Evolutionary conservation across 2,888 invertebrate genomes (phyloP), one percentile per base, ranked within the genome.

Genomic region (Mythimna vitellina): DNA sequence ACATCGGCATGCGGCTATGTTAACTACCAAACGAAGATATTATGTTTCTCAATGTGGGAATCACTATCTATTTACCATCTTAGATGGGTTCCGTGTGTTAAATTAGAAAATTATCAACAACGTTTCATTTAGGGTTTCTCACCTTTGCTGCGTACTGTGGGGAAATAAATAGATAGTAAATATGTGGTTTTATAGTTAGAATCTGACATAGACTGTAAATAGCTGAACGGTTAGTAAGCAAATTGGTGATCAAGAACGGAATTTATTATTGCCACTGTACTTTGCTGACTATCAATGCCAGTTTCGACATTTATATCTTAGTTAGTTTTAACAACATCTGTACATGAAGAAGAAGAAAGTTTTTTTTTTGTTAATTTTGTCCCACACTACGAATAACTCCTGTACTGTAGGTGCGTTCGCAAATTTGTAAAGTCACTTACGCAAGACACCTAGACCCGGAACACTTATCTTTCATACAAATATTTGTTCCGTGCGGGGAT

Each of bases 1-100:
- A 79, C 86, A 89, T 88, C 78, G 89, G 89, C 87, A 89, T 88
- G 89, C 89, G 88, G 89, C 82, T 86, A 83, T 80, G 73, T 73
- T 80, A 76, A 80, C 87, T 88, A 86, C 85, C 87, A 86, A 87
- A 86, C 82, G 76, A 79, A 86, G 87, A 86, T 85, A 87, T 86
- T 87, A 87, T 89, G 88, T 90, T 90, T 87, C 87, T 86, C 78
- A 88, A 87, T 85, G 82, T 84, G 81, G 81, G 78, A 87, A 88
- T 86, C 83, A 84, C 84, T 88, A 89, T 88, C 87, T 83, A 76
- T 82, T 81, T 80, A 76, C 76, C 72, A 85, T 82, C 84, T 80
- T 67, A 76, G 77, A 81, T 80, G 65, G 79, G 82, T 77, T 74
- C 71, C 73, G 66, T 73, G 81, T 64, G 69, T 71, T 77, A 80